Conservation (phyloP, 1,140 invertebrate species). For the Steinernema khuongi region DNA sequence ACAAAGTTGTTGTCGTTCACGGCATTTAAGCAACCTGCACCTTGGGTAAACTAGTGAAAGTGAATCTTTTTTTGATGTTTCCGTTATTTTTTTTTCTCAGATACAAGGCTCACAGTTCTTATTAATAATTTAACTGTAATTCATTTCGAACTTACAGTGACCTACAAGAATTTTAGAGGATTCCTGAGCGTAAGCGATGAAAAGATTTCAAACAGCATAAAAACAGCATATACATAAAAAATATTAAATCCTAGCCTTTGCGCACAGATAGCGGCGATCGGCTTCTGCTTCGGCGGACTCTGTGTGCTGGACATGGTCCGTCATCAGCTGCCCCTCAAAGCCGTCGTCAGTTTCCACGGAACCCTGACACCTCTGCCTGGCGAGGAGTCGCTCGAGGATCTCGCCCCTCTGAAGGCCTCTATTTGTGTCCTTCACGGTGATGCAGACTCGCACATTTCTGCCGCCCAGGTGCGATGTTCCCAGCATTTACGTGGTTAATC, state of each 20-base stretch:
- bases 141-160: too few species aligned
- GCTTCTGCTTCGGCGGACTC: constrained; percentile 54
- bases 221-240: too few species aligned
- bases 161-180: too few species aligned
- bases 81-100: too few species aligned
- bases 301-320: constrained; percentile 49
- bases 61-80: too few species aligned
- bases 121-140: too few species aligned
- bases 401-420: constrained; percentile 30
- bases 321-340: constrained; percentile 38
- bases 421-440: constrained; percentile 48
- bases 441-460: constrained; percentile 39
- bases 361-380: constrained; percentile 41
- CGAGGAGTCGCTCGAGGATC: constrained; percentile 25
- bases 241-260: too few species aligned
- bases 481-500: neutral
- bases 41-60: too few species aligned
- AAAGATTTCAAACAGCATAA: too few species aligned
- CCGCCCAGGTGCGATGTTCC: constrained; percentile 8
- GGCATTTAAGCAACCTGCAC: too few species aligned
- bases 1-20: too few species aligned
- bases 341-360: constrained; percentile 54
- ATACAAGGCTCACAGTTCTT: constrained; percentile 1
- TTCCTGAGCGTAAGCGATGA: too few species aligned
- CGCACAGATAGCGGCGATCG: constrained; percentile 46